These are phyloP conservation scores for Agelas oroides DNA, from an alignment of 37 sponge, comb jelly and placozoan species.

Conservation along the genomic window DNA sequence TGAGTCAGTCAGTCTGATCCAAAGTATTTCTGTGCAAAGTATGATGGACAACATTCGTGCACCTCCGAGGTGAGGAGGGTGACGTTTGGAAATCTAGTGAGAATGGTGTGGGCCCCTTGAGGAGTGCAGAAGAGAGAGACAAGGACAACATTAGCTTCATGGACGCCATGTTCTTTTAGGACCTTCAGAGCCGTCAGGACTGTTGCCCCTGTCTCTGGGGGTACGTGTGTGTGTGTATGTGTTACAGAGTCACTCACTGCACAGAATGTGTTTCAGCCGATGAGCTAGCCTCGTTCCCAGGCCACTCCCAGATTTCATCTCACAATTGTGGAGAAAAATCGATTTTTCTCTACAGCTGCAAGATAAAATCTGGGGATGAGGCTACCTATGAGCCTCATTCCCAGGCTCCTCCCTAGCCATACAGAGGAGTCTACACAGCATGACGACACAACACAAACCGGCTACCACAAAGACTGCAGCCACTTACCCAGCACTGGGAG, in stretches of 20 bases:
- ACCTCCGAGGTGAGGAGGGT: slow-evolving; percentile 87
- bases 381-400: too few species aligned
- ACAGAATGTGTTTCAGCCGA: too few species aligned
- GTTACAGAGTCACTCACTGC: too few species aligned
- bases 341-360: too few species aligned
- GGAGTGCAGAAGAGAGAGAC: slow-evolving; percentile 83
- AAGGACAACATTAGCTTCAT: slow-evolving; percentile 77
- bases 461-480: too few species aligned
- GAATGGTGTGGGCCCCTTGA: slow-evolving; percentile 33
- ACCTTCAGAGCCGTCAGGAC: slow-evolving; percentile 70
- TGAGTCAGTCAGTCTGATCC: slow-evolving; percentile 58
- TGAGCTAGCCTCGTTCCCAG: not conserved
- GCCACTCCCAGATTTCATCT: too few species aligned
- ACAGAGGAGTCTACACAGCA: too few species aligned
- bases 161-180: slow-evolving; percentile 86
- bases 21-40: slow-evolving; percentile 89
- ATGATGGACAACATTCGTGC: slow-evolving; percentile 62
- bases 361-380: too few species aligned
- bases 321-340: too few species aligned
- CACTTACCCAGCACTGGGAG: slow-evolving; percentile 83
- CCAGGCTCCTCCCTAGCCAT: too few species aligned
- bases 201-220: slow-evolving; percentile 83
- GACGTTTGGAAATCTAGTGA: slow-evolving; percentile 64
- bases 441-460: too few species aligned
- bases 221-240: not conserved